Evolutionary conservation across 2,888 invertebrate genomes (phyloP).

Genomic region (Trichogramma evanescens): DNA sequence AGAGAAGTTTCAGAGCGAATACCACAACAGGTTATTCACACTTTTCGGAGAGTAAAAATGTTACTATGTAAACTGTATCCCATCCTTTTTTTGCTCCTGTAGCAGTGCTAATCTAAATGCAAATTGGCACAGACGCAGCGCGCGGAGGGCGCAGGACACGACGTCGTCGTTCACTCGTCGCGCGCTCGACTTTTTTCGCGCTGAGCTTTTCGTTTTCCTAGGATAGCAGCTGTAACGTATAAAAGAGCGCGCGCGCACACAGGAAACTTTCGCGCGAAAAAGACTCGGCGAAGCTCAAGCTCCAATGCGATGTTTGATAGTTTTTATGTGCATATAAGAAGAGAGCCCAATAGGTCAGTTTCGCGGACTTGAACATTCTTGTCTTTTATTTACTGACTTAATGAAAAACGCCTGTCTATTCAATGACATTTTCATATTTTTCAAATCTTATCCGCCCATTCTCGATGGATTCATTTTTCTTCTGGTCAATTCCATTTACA

Average conservation of each 20-base stretch:
- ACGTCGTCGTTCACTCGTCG: neutral
- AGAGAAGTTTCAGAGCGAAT: no score
- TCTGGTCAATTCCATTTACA: no score
- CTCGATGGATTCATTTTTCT: no score
- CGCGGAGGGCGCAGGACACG: neutral
- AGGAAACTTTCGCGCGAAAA: neutral
- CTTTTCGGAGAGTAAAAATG: neutral
- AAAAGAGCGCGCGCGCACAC: neutral
- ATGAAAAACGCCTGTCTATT: no score
- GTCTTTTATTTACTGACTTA: no score
- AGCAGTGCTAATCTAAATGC: conserved; percentile 16
- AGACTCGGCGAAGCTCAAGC: conserved; percentile 2
- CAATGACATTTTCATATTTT: no score
- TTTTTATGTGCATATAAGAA: neutral
- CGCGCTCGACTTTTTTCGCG: neutral
- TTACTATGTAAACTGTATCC: neutral
- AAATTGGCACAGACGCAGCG: conserved; percentile 6
- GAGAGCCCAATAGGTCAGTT: no score
- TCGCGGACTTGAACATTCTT: no score
- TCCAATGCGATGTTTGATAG: conserved; percentile 11
- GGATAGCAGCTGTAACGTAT: no score
- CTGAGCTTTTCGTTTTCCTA: neutral
- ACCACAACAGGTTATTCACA: neutral
- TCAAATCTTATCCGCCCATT: no score
- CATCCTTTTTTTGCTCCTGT: neutral